Conservation (phyloP, 2,797 vertebrate species). For the Labeo calbasu region DNA sequence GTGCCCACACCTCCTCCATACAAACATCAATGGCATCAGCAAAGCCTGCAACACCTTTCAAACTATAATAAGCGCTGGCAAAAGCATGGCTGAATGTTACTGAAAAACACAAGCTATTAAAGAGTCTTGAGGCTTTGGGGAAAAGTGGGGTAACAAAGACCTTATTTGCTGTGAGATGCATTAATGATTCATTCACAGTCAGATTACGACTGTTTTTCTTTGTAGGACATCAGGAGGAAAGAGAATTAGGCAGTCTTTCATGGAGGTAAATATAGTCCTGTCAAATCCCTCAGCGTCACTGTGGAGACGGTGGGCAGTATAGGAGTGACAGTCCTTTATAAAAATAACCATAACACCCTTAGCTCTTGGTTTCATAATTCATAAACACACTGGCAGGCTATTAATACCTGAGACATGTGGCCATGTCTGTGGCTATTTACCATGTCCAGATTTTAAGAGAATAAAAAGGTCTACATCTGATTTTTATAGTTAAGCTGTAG, state of each 20-base stretch:
- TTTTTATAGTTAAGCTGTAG: background rate
- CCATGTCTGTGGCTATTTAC: conserved; percentile 33
- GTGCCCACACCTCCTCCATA: conserved; percentile 20
- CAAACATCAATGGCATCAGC: conserved; percentile 16
- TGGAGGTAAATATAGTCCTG: conserved; percentile 56
- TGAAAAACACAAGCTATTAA: conserved; percentile 22
- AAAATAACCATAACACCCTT: conserved; percentile 73
- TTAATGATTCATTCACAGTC: conserved; percentile 33
- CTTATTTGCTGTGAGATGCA: conserved; percentile 10
- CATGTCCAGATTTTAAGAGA: conserved; percentile 19
- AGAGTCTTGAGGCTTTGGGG: background rate
- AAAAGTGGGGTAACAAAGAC: conserved; percentile 20
- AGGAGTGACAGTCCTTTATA: conserved; percentile 60
- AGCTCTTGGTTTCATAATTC: conserved; percentile 75
- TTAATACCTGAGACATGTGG: conserved; percentile 45
- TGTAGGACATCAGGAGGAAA: conserved; percentile 42
- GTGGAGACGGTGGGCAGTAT: conserved; percentile 50
- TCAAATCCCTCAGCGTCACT: conserved; percentile 53
- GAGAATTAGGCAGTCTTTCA: conserved; percentile 34
- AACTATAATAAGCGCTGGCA: conserved; percentile 18
- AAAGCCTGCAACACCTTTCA: conserved; percentile 22
- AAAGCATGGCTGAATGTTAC: background rate
- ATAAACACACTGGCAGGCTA: conserved; percentile 52
- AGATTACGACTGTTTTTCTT: conserved; percentile 44
- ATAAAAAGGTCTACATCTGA: background rate